Base-by-base conservation (phyloP, 2,797 vertebrate species). In the Zenarchopterus dispar region DNA sequence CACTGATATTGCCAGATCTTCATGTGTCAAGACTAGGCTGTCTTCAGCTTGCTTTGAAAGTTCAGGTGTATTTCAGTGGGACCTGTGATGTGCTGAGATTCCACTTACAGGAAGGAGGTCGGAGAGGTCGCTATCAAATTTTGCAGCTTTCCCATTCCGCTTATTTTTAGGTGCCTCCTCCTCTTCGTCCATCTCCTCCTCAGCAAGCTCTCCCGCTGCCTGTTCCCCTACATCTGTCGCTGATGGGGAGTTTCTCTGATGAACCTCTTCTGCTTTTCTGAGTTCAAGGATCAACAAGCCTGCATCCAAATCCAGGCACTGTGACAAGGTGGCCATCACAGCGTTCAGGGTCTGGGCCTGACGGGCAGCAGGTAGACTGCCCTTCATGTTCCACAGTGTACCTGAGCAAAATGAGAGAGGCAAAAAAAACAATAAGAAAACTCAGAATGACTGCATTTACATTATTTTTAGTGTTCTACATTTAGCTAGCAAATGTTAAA, bases 341-440 rank as follows among this genome's bases (percentile, higher is more conserved):
- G 95, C 93, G 13, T 87, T 94, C 59, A 99, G 84, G 0, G 89
- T 94, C 82, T 95, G 93, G 24, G 97, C 94, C 85, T 98, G 95
- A 64, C 90, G 94, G 53, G 92, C 90, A 6, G 88, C 74, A 5
- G 96, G 95, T 43, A 99, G 84, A 36, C 90, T 80, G 50, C 84
- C 91, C 80, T 97, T 98, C 80, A 97, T 80, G 81, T 99, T 99
- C 98, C 98, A 99, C 50, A 96, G 23, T 0, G 94, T 93, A 13
- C 97, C 98, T 99, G 78, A 73, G 36, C 4, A 13, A 4, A 36
- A 13, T 2, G 2, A 36, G 36, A 8, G 3, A 4, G 13, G n/a
- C n/a, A 39, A 4, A 19, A 28, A 18, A 46, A 51, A 17, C 62
- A 42, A 36, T 13, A 2, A 36, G 9, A 36, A 10, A 36, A 4